A percentile compares a stretch with the other conserved stretches of the same genome.
Evolutionary conservation across 2,797 vertebrate genomes (phyloP).

Genomic region (Peromyscus aztecus): DNA sequence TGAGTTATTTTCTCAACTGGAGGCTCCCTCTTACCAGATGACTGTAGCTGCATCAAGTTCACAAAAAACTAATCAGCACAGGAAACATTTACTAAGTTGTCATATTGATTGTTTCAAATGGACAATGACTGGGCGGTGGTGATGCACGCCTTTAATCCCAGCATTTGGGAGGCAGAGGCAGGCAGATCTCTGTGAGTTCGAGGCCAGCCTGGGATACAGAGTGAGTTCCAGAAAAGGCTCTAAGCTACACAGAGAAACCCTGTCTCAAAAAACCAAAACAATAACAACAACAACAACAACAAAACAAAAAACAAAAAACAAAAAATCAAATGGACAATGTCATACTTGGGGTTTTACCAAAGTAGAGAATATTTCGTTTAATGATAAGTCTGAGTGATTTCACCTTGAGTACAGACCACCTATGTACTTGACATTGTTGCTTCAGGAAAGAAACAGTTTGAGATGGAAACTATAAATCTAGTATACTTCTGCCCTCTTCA

Average conservation of each 20-base stretch:
- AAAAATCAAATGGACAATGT: not conserved
- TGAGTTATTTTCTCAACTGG: not conserved
- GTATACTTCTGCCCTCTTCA: not conserved
- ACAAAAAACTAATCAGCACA: not conserved
- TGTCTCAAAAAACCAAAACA: no score
- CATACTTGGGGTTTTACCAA: not conserved
- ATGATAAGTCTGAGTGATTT: constrained; percentile 31
- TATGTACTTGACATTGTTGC: not conserved
- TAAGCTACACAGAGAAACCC: no score
- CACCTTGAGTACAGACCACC: not conserved
- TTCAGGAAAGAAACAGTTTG: not conserved
- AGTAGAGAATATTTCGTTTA: not conserved
- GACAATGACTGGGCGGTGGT: not conserved
- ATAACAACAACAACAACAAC: no score
- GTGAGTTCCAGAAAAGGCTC: no score
- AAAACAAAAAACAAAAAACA: no score
- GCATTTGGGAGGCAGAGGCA: no score
- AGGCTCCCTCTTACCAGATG: not conserved
- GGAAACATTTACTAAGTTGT: not conserved
- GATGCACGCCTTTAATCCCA: no score
- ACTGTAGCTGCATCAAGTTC: not conserved
- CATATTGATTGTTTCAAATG: not conserved
- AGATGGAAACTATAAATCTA: not conserved
- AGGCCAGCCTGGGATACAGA: no score
- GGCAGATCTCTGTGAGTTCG: no score